Conservation (phyloP, 1,140 invertebrate species). For the Camponotus pennsylvanicus region DNA sequence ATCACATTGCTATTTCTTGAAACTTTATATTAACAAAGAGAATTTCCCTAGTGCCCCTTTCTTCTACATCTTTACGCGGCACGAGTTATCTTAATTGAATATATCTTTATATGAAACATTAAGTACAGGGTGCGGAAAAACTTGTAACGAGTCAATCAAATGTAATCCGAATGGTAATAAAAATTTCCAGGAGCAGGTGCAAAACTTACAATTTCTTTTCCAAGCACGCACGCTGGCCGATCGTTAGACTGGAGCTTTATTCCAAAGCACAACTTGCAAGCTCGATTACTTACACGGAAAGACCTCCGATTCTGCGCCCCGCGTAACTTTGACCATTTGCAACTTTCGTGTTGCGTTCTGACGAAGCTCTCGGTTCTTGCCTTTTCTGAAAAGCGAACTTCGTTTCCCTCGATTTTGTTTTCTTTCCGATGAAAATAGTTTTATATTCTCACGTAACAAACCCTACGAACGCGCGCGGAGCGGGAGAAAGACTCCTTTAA, state of each 20-base stretch:
- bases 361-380: not conserved
- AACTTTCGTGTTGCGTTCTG: slow-evolving; percentile 49
- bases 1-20: not conserved
- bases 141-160: slow-evolving; percentile 23
- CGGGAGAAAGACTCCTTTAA: slow-evolving; percentile 14
- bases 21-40: not conserved
- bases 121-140: not conserved
- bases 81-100: not conserved
- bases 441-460: slow-evolving; percentile 58
- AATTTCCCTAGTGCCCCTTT: not conserved
- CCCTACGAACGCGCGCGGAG: not conserved
- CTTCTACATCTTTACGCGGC: too few relatives aligned
- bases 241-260: slow-evolving; percentile 63
- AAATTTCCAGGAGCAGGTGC: slow-evolving; percentile 48
- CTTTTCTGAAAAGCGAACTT: slow-evolving; percentile 30
- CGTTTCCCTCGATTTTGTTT: slow-evolving; percentile 46
- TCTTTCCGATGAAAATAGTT: slow-evolving; percentile 48
- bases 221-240: slow-evolving; percentile 53
- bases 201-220: slow-evolving; percentile 52
- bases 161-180: slow-evolving; percentile 41
- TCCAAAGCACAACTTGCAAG: slow-evolving; percentile 55
- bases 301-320: slow-evolving; percentile 43
- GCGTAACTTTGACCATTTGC: slow-evolving; percentile 75
- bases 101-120: not conserved
- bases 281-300: slow-evolving; percentile 66